Conservation (phyloP, 2,113 vertebrate species). For the Cranoglanis bouderius region DNA sequence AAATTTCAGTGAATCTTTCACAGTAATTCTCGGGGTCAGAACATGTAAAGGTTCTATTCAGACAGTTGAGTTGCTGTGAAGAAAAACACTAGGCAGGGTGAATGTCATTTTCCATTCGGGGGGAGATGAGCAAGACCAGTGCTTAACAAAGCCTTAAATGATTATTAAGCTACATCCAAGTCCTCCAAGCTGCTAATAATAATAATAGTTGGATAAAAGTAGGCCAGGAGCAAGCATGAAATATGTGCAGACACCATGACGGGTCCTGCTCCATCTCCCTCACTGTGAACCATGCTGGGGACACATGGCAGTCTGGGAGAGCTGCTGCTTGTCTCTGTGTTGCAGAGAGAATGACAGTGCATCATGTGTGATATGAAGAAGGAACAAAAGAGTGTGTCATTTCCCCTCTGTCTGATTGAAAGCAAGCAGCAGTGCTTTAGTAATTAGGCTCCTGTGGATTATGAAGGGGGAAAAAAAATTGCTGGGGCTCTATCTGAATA, state of each 20-base stretch:
- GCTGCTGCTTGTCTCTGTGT: constrained; percentile 55
- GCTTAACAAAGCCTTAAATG: constrained; percentile 65
- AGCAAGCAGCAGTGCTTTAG: constrained; percentile 57
- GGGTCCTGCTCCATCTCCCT: constrained; percentile 54
- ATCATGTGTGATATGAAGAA: constrained; percentile 64
- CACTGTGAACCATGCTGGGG: constrained; percentile 59
- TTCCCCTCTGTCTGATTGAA: constrained; percentile 58
- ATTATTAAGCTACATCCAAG: constrained; percentile 55
- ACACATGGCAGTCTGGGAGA: constrained; percentile 71
- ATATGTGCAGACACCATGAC: constrained; percentile 76
- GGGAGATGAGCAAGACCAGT: constrained; percentile 46
- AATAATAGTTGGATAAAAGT: constrained; percentile 61
- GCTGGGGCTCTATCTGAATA: constrained; percentile 43
- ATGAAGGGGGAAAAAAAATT: constrained; percentile 53
- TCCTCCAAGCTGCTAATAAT: constrained; percentile 62
- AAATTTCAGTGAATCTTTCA: neutral
- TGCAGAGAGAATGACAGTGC: constrained; percentile 63
- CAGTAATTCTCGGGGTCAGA: neutral
- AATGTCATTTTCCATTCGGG: constrained; percentile 43
- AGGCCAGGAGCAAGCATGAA: constrained; percentile 70
- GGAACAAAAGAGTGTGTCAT: constrained; percentile 63
- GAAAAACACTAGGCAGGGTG: constrained; percentile 29
- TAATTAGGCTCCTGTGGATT: constrained; percentile 60
- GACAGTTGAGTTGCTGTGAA: constrained; percentile 30
- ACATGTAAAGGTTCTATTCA: constrained; percentile 46